These are phyloP conservation scores for Corythoichthys intestinalis DNA, from an alignment of 2,113 vertebrate genomes.

Conservation along the genomic window DNA sequence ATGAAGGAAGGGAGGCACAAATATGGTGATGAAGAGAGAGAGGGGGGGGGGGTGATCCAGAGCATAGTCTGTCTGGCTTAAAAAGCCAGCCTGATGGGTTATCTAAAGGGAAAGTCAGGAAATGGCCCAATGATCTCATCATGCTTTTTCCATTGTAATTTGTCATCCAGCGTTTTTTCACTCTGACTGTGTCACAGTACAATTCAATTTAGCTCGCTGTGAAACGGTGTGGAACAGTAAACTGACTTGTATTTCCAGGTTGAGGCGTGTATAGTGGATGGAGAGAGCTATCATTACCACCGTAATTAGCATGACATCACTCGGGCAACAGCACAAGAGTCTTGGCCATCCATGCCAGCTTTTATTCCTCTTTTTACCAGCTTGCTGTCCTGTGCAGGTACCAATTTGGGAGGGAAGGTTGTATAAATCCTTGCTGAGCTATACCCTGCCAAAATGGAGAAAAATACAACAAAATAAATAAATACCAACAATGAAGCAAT, in stretches of 20 bases:
- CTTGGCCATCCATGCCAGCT: neutral
- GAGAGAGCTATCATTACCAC: neutral
- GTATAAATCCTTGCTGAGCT: neutral
- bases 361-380: neutral
- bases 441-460: too few relatives aligned
- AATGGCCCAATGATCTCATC: conserved; percentile 32
- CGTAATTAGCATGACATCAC: neutral
- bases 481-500: too few relatives aligned
- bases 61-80: conserved; percentile 36
- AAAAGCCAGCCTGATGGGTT: conserved; percentile 30
- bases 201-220: neutral
- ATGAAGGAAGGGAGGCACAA: conserved; percentile 7
- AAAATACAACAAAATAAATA: too few relatives aligned
- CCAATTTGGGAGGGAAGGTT: neutral
- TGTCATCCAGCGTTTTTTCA: conserved; percentile 17
- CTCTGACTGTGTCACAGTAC: neutral
- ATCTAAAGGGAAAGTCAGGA: conserved; percentile 42
- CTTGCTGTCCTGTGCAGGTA: neutral
- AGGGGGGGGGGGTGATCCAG: conserved; percentile 26
- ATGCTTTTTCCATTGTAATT: conserved; percentile 16
- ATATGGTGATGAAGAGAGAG: conserved; percentile 27
- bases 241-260: neutral
- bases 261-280: neutral
- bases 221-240: neutral
- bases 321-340: neutral